A percentile compares a stretch with the other conserved stretches of the same genome.
Conservation (phyloP, 2,113 vertebrate species). For the Oreochromis niloticus region DNA sequence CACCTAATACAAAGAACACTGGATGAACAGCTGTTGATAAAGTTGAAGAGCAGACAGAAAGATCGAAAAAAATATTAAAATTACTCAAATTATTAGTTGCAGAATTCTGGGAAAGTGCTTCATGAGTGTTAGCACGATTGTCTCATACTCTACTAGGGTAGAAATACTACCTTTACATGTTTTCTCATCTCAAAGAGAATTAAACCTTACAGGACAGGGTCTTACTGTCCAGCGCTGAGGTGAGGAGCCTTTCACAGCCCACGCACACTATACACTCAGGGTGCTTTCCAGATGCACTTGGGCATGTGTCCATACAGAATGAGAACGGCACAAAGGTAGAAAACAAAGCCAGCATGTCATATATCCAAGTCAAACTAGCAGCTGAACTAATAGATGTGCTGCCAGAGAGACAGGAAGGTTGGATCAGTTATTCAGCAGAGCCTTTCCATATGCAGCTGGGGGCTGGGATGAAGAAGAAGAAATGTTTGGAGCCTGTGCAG, state of each 20-base stretch:
- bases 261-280: background rate
- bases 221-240: background rate
- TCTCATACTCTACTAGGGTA: background rate
- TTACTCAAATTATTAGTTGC: background rate
- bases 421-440: slow-evolving; percentile 20
- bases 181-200: background rate
- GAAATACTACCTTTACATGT: background rate
- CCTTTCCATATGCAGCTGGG: slow-evolving; percentile 35
- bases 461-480: background rate
- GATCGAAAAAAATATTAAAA: background rate
- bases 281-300: background rate
- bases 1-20: background rate
- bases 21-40: background rate
- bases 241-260: background rate
- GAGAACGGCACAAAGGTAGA: background rate
- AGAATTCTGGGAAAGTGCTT: background rate
- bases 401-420: slow-evolving; percentile 44
- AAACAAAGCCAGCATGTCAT: slow-evolving; percentile 6
- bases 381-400: slow-evolving; percentile 53
- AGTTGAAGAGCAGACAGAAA: background rate
- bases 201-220: background rate
- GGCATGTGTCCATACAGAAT: background rate
- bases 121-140: background rate
- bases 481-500: slow-evolving; percentile 12
- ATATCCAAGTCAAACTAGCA: slow-evolving; percentile 12